A percentile compares a stretch with the other conserved stretches of the same genome.
These are phyloP conservation scores for Andrena praecox DNA, from an alignment of 2,888 invertebrate species.

Conservation along the genomic window DNA sequence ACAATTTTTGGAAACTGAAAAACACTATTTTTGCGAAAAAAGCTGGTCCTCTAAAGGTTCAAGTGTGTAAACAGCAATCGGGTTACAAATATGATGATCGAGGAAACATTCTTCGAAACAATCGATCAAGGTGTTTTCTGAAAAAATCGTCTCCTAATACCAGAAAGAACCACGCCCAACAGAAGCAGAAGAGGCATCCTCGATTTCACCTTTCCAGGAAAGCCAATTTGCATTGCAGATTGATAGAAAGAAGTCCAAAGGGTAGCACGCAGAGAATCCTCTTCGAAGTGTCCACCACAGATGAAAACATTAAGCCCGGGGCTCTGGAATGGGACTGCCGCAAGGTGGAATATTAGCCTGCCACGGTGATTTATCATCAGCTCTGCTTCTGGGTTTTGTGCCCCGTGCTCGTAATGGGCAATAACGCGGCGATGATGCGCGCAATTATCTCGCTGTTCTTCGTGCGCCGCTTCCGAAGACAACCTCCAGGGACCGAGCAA, in stretches of 20 bases:
- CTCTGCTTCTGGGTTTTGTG: conserved; percentile 52
- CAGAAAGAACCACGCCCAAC: conserved; percentile 10
- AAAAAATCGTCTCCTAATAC: conserved; percentile 17
- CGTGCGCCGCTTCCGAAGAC: conserved; percentile 55
- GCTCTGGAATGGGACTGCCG: conserved; percentile 23
- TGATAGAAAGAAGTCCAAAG: neutral
- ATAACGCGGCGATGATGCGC: conserved; percentile 66
- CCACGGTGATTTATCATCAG: conserved; percentile 59
- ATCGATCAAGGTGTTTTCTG: neutral
- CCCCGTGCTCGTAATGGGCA: conserved; percentile 62
- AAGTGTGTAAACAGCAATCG: no score
- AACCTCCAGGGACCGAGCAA: conserved; percentile 50
- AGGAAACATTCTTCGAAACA: no score
- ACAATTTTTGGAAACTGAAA: no score
- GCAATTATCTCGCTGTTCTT: conserved; percentile 63
- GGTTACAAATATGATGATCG: no score
- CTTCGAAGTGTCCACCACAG: neutral
- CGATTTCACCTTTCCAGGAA: conserved; percentile 35
- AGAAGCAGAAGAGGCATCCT: conserved; percentile 1
- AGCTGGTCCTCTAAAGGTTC: no score
- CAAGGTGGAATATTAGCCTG: conserved; percentile 38
- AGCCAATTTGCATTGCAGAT: conserved; percentile 49
- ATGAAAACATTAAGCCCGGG: conserved; percentile 33
- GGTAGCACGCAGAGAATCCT: neutral
- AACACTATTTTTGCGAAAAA: no score